Conservation (phyloP, 1,140 invertebrate species). For the Pseudoatta argentina region DNA sequence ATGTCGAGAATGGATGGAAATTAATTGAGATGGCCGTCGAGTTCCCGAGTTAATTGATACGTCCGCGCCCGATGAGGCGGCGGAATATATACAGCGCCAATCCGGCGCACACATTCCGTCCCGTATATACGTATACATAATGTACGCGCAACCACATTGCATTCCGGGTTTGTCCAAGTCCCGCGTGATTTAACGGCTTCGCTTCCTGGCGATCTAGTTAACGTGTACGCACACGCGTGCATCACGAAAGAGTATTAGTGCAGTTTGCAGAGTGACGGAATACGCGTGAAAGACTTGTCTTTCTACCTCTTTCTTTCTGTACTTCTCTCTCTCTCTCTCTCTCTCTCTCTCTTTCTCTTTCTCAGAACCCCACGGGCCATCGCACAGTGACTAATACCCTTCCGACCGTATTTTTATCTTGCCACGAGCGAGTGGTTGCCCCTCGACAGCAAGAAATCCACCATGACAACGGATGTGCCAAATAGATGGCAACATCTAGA, state of each 20-base stretch:
- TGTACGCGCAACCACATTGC: background rate
- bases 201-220: conserved; percentile 83
- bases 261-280: conserved; percentile 58
- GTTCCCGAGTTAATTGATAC: conserved; percentile 82
- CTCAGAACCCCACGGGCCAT: conserved; percentile 68
- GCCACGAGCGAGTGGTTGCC: conserved; percentile 75
- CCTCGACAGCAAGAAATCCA: conserved; percentile 71
- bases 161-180: conserved; percentile 68
- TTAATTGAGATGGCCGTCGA: conserved; percentile 81
- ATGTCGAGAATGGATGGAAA: conserved; percentile 81
- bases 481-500: conserved; percentile 77
- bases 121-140: conserved; percentile 32
- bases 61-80: conserved; percentile 70
- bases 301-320: conserved; percentile 30
- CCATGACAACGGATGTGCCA: conserved; percentile 80
- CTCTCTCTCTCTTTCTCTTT: background rate
- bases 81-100: conserved; percentile 49
- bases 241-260: conserved; percentile 14
- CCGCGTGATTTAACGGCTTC: conserved; percentile 80
- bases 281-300: conserved; percentile 52
- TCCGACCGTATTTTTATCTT: conserved; percentile 82
- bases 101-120: conserved; percentile 10
- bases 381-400: conserved; percentile 78
- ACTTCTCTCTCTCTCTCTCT: background rate
- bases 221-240: conserved; percentile 63